Base-by-base conservation (phyloP, 2,888 invertebrate species). In the Hyppa rectilinea region DNA sequence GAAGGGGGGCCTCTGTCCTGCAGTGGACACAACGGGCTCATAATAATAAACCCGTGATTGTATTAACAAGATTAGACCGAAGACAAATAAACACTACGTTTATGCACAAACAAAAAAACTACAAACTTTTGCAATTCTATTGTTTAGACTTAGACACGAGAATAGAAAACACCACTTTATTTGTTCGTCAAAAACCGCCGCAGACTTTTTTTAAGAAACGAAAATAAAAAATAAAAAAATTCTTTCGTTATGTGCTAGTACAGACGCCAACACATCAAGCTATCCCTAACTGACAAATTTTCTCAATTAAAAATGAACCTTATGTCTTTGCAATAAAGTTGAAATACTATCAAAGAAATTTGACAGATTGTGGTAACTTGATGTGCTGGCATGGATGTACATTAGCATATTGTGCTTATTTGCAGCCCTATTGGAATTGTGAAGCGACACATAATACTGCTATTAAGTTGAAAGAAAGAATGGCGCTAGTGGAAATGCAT, bases 391-490 rank as follows among this genome's bases (percentile, higher is more conserved):
- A n/a, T n/a, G 34, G 7, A 9, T 29, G 26, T n/a, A n/a, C 55
- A 63, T 49, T 53, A 71, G 20, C 45, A 29, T 61, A 38, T 68
- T 74, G 60, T 59, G 50, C 34, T 61, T 23, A 43, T 43, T 29
- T 31, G 9, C 10, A 38, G 50, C 17, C n/a, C n/a, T 56, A 63
- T 66, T 64, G 36, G 14, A 26, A 50, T 45, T 70, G 61, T 69
- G 55, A 50, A 50, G 56, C 66, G 29, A 66, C 67, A 68, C 75
- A 72, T 80, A 82, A 82, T 75, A 82, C 66, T 40, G 78, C 78
- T 78, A 89, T 89, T 87, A 86, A 85, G 86, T 86, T 68, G 56
- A 88, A 87, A 86, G 88, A 88, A 88, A 89, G 87, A 87, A 56
- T 10, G 52, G 52, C 64, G 60, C 34, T 7, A 14, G 26, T 10